These are phyloP conservation scores for Synchiropus splendidus DNA, from an alignment of 2,113 vertebrate species.

Conservation along the genomic window DNA sequence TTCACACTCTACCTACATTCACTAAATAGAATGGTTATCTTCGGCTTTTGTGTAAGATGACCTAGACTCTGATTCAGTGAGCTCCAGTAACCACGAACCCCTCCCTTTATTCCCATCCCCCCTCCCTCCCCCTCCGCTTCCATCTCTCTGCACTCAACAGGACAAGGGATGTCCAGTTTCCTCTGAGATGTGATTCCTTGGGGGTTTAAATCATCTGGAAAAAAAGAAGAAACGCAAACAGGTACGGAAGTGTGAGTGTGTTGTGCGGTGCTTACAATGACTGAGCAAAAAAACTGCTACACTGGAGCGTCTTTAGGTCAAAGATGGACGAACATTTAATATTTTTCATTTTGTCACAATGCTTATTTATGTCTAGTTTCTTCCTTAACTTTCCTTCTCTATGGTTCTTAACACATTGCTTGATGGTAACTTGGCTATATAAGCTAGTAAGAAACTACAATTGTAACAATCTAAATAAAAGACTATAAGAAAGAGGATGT, in stretches of 20 bases:
- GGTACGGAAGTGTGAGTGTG: slow-evolving; percentile 33
- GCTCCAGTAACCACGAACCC: slow-evolving; percentile 31
- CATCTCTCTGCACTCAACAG: slow-evolving; percentile 28
- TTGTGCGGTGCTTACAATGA: neutral
- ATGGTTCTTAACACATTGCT: too few species aligned
- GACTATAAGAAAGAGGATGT: too few species aligned
- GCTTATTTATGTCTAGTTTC: too few species aligned
- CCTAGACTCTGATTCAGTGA: slow-evolving; percentile 36
- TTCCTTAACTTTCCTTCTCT: too few species aligned
- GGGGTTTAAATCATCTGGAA: slow-evolving; percentile 38
- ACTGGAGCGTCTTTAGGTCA: too few species aligned
- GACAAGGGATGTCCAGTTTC: slow-evolving; percentile 38
- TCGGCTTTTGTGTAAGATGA: slow-evolving; percentile 49
- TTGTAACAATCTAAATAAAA: too few species aligned
- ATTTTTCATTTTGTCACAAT: too few species aligned
- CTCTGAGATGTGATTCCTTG: slow-evolving; percentile 63
- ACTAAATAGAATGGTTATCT: slow-evolving; percentile 46
- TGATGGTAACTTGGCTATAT: too few species aligned
- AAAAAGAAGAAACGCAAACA: slow-evolving; percentile 36
- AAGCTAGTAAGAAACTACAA: too few species aligned
- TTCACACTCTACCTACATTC: slow-evolving; percentile 46
- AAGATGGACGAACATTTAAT: too few species aligned
- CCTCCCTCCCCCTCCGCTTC: neutral
- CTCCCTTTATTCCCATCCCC: neutral
- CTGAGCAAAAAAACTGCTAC: too few species aligned